These are phyloP conservation scores for Chromis chromis DNA, from an alignment of 2,797 vertebrate species.

Conservation along the genomic window DNA sequence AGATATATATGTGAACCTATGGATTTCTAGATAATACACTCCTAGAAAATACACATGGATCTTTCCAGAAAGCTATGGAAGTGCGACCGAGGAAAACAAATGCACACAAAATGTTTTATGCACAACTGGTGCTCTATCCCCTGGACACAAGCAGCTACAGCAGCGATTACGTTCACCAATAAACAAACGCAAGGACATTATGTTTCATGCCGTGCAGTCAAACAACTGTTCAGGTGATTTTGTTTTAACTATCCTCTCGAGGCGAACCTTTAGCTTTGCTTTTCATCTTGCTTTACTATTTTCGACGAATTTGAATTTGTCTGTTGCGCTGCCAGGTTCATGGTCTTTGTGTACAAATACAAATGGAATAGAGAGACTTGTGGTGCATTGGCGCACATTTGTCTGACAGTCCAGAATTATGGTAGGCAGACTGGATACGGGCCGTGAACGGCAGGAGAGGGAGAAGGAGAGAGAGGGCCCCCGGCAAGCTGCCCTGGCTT, in stretches of 20 bases:
- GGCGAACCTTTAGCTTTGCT: conserved; percentile 63
- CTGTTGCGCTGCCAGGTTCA: conserved; percentile 70
- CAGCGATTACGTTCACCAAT: conserved; percentile 50
- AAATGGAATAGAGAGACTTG: conserved; percentile 69
- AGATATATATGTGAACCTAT: conserved; percentile 12
- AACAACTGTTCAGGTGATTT: conserved; percentile 75
- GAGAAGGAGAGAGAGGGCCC: conserved; percentile 71
- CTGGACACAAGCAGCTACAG: conserved; percentile 56
- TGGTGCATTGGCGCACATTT: conserved; percentile 70
- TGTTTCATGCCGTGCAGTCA: conserved; percentile 48
- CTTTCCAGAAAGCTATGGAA: conserved; percentile 22
- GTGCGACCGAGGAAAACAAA: conserved; percentile 42
- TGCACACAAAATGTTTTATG: conserved; percentile 53
- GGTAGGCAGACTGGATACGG: conserved; percentile 71
- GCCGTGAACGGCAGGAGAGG: conserved; percentile 56
- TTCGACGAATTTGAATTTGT: conserved; percentile 69
- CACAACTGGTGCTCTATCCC: conserved; percentile 49
- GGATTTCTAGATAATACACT: background rate
- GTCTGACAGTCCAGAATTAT: conserved; percentile 78
- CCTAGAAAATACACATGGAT: conserved; percentile 6
- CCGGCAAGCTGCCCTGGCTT: conserved; percentile 87
- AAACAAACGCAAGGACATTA: conserved; percentile 67
- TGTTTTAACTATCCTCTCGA: conserved; percentile 61
- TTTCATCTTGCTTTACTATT: conserved; percentile 63
- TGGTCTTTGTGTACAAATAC: conserved; percentile 74